Conservation (phyloP, 2,888 invertebrate genomes). For the Blera fallax region DNA sequence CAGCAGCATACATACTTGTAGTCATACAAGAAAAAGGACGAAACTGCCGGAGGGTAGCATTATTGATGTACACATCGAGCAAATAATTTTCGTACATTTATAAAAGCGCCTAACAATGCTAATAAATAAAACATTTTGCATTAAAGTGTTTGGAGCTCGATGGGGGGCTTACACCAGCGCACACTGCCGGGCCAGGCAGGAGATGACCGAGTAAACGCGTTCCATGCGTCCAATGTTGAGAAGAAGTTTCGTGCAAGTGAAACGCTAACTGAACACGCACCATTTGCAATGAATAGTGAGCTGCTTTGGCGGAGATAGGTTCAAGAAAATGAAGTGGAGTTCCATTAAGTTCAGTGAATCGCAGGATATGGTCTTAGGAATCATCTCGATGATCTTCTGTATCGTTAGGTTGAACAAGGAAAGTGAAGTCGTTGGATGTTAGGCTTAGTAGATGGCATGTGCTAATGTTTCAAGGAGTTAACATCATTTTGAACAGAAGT, state of each 20-base stretch:
- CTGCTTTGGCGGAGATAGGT: not conserved
- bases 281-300: not conserved
- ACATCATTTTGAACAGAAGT: too few relatives aligned
- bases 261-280: slow-evolving; percentile 48
- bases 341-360: slow-evolving; percentile 14
- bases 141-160: slow-evolving; percentile 76
- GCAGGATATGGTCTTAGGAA: not conserved
- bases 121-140: slow-evolving; percentile 76
- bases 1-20: slow-evolving; percentile 19
- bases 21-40: slow-evolving; percentile 67
- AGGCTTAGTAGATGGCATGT: not conserved
- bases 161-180: slow-evolving; percentile 73
- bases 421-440: not conserved
- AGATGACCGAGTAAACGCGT: slow-evolving; percentile 9
- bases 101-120: slow-evolving; percentile 75
- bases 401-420: not conserved
- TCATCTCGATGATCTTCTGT: slow-evolving; percentile 7
- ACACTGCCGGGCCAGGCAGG: not conserved
- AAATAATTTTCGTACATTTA: slow-evolving; percentile 75
- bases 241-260: slow-evolving; percentile 24
- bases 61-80: slow-evolving; percentile 75
- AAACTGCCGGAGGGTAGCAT: slow-evolving; percentile 68
- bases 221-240: slow-evolving; percentile 27
- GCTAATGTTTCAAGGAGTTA: not conserved
- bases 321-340: not conserved